phyloP scores from a whole-genome alignment of 2,113 vertebrate genomes.

The Megaceryle torquata region DNA sequence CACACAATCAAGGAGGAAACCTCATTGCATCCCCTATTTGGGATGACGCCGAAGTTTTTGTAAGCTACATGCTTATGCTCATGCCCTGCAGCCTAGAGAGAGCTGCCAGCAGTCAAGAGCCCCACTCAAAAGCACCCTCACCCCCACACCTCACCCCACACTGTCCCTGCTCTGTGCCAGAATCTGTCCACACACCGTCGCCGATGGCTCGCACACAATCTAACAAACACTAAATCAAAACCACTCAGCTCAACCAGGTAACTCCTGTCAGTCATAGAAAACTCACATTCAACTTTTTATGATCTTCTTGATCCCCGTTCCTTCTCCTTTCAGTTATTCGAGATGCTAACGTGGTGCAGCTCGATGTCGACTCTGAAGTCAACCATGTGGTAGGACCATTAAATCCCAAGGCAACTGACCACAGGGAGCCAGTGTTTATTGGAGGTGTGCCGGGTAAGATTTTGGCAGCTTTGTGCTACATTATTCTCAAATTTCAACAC shows the following conservation, averaged over 20 bases:
- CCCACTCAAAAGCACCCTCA: neutral
- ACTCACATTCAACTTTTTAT: neutral
- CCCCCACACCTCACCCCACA: neutral
- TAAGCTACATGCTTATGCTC: neutral
- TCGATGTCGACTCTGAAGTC: constrained; percentile 93
- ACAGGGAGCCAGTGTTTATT: constrained; percentile 85
- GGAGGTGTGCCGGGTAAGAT: constrained; percentile 90
- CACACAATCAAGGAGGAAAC: neutral
- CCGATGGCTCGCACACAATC: neutral
- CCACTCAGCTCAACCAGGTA: neutral
- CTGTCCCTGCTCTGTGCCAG: neutral
- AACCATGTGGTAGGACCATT: constrained; percentile 86
- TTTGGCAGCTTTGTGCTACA: neutral
- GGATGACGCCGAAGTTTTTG: neutral
- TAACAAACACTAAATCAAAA: neutral
- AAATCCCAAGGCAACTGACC: constrained; percentile 71
- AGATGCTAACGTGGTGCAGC: constrained; percentile 85
- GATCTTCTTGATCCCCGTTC: neutral
- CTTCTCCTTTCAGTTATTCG: constrained; percentile 82
- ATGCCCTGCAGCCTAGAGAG: neutral
- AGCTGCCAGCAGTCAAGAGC: neutral
- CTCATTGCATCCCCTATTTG: neutral
- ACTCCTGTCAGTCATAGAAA: neutral
- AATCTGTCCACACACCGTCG: neutral
- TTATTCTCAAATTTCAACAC: neutral